Conservation (phyloP, 2,888 invertebrate species). For the Neuroscelio doddi region DNA sequence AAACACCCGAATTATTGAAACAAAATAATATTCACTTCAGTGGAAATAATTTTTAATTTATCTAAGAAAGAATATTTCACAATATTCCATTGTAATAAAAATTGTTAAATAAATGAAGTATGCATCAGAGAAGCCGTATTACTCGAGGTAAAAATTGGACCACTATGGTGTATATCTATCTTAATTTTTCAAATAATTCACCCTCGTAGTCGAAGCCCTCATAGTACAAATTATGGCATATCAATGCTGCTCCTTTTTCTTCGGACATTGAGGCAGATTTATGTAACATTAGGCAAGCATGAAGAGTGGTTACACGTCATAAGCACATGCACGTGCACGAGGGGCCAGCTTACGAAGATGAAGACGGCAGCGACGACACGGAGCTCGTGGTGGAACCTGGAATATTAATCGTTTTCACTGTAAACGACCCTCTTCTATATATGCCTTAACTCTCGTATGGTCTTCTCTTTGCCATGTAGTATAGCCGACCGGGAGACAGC, state of each 20-base stretch:
- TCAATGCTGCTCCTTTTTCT: conserved; percentile 6
- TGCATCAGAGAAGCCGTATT: no score
- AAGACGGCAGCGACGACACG: conserved; percentile 50
- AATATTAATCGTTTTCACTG: conserved; percentile 66
- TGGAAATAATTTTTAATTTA: no score
- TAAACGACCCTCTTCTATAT: conserved; percentile 45
- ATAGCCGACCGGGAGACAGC: conserved; percentile 57
- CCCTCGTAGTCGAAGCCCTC: neutral
- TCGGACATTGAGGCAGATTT: conserved; percentile 8
- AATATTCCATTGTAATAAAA: no score
- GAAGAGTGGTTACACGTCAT: conserved; percentile 27
- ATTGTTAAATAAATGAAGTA: no score
- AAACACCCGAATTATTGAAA: no score
- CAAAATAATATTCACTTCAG: no score
- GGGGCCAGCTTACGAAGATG: conserved; percentile 41
- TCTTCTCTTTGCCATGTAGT: conserved; percentile 48
- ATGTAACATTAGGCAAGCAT: conserved; percentile 24
- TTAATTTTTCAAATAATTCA: conserved; percentile 4
- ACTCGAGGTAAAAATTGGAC: no score
- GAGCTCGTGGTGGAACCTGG: conserved; percentile 53
- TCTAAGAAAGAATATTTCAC: no score
- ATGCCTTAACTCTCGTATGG: conserved; percentile 28
- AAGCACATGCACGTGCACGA: conserved; percentile 28
- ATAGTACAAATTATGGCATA: conserved; percentile 9
- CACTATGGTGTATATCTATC: neutral